Conservation (phyloP, 1,140 invertebrate species). For the Drosophila ohnishii region DNA sequence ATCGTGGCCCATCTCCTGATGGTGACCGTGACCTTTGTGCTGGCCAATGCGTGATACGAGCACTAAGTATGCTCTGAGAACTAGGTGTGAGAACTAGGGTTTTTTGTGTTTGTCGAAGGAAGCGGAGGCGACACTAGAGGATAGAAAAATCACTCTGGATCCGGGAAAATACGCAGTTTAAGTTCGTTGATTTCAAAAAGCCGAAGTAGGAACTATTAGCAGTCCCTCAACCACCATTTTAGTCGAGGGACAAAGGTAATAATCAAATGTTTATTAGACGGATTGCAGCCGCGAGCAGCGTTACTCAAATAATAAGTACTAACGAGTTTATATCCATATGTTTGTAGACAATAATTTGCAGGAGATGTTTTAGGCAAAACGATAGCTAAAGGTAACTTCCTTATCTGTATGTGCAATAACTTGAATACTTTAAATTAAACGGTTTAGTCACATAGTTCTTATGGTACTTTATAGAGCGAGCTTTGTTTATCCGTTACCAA, state of each 20-base stretch:
- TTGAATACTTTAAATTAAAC: constrained; percentile 38
- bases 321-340: constrained; percentile 60
- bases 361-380: constrained; percentile 51
- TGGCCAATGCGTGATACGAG: constrained; percentile 82
- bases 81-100: constrained; percentile 15
- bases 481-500: constrained; percentile 27
- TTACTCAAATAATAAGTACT: constrained; percentile 31
- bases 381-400: constrained; percentile 60
- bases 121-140: neutral
- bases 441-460: constrained; percentile 24
- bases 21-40: constrained; percentile 69
- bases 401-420: constrained; percentile 36
- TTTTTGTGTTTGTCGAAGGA: constrained; percentile 33
- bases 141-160: constrained; percentile 7
- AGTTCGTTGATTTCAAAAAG: constrained; percentile 39
- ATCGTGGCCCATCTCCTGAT: constrained; percentile 74
- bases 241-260: constrained; percentile 16
- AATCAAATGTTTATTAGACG: constrained; percentile 41
- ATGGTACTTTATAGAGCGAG: constrained; percentile 35
- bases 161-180: constrained; percentile 11
- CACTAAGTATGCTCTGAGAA: constrained; percentile 28
- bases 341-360: constrained; percentile 80
- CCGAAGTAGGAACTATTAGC: constrained; percentile 10
- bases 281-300: constrained; percentile 23
- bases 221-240: constrained; percentile 14